Percentiles rank a stretch among this genome's conserved stretches.
Evolutionary conservation across 2,113 vertebrate genomes (phyloP).

Genomic region (Motacilla alba): DNA sequence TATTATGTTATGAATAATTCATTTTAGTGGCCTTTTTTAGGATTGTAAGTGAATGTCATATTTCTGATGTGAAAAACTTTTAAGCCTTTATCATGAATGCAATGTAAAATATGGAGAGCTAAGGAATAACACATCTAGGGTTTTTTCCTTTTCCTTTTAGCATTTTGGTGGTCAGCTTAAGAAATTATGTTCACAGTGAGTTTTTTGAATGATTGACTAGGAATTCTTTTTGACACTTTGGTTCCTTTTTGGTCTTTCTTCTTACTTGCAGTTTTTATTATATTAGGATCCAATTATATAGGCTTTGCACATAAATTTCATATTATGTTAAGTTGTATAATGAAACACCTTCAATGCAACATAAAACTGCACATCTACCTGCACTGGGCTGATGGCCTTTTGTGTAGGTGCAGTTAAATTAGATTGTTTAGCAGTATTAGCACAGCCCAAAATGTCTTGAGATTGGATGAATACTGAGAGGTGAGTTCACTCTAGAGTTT

Average conservation of each 20-base stretch:
- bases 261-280: background rate
- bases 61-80: background rate
- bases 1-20: background rate
- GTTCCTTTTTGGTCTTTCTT: background rate
- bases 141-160: background rate
- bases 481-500: background rate
- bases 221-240: background rate
- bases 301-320: background rate
- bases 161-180: background rate
- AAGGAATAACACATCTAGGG: background rate
- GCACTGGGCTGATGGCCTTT: background rate
- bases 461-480: background rate
- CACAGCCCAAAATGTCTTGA: background rate
- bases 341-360: background rate
- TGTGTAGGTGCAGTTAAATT: background rate
- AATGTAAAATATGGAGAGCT: background rate
- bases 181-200: background rate
- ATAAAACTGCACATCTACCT: background rate
- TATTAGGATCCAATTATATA: background rate
- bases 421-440: background rate
- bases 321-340: background rate
- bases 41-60: background rate
- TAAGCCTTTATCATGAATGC: background rate
- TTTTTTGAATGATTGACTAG: background rate
- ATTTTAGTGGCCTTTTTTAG: conserved; percentile 9